Base-by-base conservation (phyloP, 2,888 invertebrate species). In the Pseudanteris insignis region DNA sequence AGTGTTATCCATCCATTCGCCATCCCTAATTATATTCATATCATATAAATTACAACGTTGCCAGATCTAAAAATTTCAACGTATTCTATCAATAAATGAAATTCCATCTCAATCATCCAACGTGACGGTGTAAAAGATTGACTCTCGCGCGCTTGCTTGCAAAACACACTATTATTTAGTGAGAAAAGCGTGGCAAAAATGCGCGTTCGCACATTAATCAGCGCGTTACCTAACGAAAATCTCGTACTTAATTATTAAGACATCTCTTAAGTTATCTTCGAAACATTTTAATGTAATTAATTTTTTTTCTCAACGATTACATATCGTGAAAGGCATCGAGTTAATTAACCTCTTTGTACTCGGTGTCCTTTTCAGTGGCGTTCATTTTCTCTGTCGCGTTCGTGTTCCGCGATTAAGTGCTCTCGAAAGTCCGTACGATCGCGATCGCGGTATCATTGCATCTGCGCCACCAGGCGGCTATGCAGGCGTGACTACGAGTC, bases 381-480 rank as follows among this genome's bases (percentile, higher is more conserved):
- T 13, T 29, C 37, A 34, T 51, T 50, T 51, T 57, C 47, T 48
- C 57, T 32, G 26, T 47, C 55, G 40, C 54, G 38, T 26, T 51
- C 40, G 37, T 50, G 29, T 46, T 43, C 47, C 15, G 37, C 57
- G 58, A 63, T 63, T 58, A 54, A 63, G 53, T 58, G 53, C 58
- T 63, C 57, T 53, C 48, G 63, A 63, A 63, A 63, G 57, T 58
- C 21, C 24, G 12, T 7, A 37, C 34, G 58, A 58, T 63, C 63
- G 53, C 63, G 58, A 65, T 65, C 62, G 47, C 54, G 13, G 37
- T 61, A 55, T 62, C 62, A 59, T 48, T 55, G 59, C 51, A 59
- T 64, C 62, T 47, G 53, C 58, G 32, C 47, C 9, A 33, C 29
- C 53, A 50, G 34, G 13, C 36, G 63, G 44, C 51, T 63, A n/a